These are phyloP conservation scores for Microctenopoma stevenorrisi DNA, from an alignment of 2,797 vertebrate genomes.

Conservation along the genomic window DNA sequence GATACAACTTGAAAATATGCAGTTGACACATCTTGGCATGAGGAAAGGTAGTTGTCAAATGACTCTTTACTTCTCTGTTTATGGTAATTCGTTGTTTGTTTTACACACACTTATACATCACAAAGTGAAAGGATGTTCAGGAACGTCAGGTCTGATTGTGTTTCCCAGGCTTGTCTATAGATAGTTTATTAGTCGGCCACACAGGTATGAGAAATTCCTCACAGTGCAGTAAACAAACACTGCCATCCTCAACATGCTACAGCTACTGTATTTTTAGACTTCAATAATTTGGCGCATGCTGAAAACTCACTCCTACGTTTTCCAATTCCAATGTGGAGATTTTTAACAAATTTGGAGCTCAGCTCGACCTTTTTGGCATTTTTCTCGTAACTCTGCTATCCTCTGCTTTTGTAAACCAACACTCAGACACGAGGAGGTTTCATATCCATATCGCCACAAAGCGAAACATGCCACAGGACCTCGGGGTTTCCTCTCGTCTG, in stretches of 20 bases:
- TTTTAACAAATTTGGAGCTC: slow-evolving; percentile 41
- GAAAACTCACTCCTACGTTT: slow-evolving; percentile 10
- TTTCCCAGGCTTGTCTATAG: slow-evolving; percentile 15
- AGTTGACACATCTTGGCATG: slow-evolving; percentile 46
- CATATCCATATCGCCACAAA: not conserved
- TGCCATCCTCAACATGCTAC: slow-evolving; percentile 13
- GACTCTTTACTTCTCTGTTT: slow-evolving; percentile 16
- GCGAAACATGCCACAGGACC: not conserved
- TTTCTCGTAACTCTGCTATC: slow-evolving; percentile 61
- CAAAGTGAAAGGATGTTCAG: slow-evolving; percentile 15
- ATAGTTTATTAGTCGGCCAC: slow-evolving; percentile 8
- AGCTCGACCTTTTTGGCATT: slow-evolving; percentile 48
- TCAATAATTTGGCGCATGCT: slow-evolving; percentile 1
- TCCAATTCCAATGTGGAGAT: slow-evolving; percentile 32
- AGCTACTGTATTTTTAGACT: slow-evolving; percentile 7
- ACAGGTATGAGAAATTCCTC: slow-evolving; percentile 55
- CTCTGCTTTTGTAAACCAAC: slow-evolving; percentile 16
- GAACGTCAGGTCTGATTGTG: slow-evolving; percentile 9
- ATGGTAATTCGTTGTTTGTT: slow-evolving; percentile 32
- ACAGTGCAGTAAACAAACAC: slow-evolving; percentile 46
- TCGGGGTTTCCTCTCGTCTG: not conserved
- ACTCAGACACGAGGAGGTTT: slow-evolving; percentile 3
- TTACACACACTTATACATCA: slow-evolving; percentile 32
- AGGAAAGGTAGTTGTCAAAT: slow-evolving; percentile 27
- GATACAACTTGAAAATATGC: slow-evolving; percentile 28